Base-by-base conservation (phyloP, 2,797 vertebrate genomes). In the Cyclopterus lumpus region DNA sequence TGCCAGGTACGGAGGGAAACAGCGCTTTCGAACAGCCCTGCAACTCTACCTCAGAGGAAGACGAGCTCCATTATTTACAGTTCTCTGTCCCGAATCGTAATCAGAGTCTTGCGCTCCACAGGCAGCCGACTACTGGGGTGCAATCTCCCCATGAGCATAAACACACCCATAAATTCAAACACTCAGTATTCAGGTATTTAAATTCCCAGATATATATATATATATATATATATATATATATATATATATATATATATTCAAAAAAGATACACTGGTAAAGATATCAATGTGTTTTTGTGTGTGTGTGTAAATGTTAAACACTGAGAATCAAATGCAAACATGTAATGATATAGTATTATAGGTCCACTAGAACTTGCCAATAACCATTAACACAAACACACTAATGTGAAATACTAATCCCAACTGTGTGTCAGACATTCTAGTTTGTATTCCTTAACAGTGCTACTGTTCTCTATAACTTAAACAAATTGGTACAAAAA, bases 111-210 rank as follows among this genome's bases (percentile, higher is more conserved):
- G 83, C 81, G 26, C 89, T 88, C 89, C 73, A 62, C 89, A 82
- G 89, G 91, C 78, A 88, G 81, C 86, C 75, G 88, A 86, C 83
- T 67, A 82, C 90, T 82, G 86, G 83, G 89, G 91, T 78, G 90
- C 91, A 94, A 95, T 94, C 91, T 91, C 85, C 79, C 81, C 60
- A 81, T 85, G 83, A 84, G 87, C 85, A 93, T 90, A 93, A 93
- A 93, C 85, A 92, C 79, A 73, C 51, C 86, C 88, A 91, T 95
- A 94, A 94, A 94, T 94, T 85, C 83, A 90, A 83, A 86, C 80
- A 75, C 73, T 89, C 85, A 75, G 77, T 85, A 85, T 92, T 85
- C 83, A 81, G 77, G 72, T 80, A 92, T 91, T 93, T 80, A 91
- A 86, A 93, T 93, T 90, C 74, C 58, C 76, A 51, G 72, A 83